Conservation (phyloP, 2,113 vertebrate genomes). For the Esox niger region DNA sequence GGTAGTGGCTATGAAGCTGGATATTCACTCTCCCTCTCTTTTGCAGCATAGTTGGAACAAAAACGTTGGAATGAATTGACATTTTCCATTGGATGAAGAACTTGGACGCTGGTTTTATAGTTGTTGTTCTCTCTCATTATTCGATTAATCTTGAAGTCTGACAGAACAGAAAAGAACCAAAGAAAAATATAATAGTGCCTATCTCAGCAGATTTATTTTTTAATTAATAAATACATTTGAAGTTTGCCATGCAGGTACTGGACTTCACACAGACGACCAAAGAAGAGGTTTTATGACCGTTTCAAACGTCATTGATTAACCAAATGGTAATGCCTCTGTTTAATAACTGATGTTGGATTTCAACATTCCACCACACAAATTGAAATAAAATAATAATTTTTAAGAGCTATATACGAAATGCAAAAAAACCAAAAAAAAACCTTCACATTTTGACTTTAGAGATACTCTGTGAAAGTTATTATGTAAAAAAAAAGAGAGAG, state of each 20-base stretch:
- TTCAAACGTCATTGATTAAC: constrained; percentile 53
- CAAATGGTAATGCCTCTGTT: constrained; percentile 35
- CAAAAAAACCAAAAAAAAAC: constrained; percentile 53
- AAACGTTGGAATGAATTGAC: constrained; percentile 64
- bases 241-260: constrained; percentile 38
- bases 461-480: constrained; percentile 44
- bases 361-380: constrained; percentile 42
- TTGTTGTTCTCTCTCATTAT: constrained; percentile 70
- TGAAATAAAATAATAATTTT: constrained; percentile 45
- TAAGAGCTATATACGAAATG: constrained; percentile 43
- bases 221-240: constrained; percentile 49
- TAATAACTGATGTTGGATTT: constrained; percentile 40
- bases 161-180: constrained; percentile 49
- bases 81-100: constrained; percentile 73
- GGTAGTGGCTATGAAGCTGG: constrained; percentile 29
- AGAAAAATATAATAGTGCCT: constrained; percentile 49
- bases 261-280: constrained; percentile 46
- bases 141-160: constrained; percentile 64
- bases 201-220: constrained; percentile 56
- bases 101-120: constrained; percentile 72
- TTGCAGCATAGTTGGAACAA: constrained; percentile 51
- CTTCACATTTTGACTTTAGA: constrained; percentile 40
- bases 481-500: constrained; percentile 39
- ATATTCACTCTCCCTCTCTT: constrained; percentile 17
- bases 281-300: constrained; percentile 50